Percentiles rank a stretch among this genome's conserved stretches.
These are phyloP conservation scores for Calephelis perditalis DNA, from an alignment of 2,888 invertebrate species.

Conservation along the genomic window DNA sequence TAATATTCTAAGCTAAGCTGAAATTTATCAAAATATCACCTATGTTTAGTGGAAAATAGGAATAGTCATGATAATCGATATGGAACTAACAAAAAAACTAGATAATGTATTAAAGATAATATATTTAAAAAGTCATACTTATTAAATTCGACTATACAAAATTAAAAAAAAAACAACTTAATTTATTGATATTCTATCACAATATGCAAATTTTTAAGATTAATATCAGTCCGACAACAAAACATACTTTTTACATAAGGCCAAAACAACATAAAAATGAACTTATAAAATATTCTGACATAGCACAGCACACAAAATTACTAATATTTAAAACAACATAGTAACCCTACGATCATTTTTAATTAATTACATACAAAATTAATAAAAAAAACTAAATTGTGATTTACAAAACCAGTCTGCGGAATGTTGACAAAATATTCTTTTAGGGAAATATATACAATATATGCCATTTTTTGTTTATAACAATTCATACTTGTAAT, in stretches of 20 bases:
- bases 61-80: too few species aligned
- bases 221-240: slow-evolving; percentile 9
- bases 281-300: slow-evolving; percentile 3
- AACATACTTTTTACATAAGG: slow-evolving; percentile 1
- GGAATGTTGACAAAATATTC: slow-evolving; percentile 8
- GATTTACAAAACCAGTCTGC: slow-evolving; percentile 1
- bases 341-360: slow-evolving; percentile 6
- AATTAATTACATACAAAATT: neutral
- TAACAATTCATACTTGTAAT: slow-evolving; percentile 6
- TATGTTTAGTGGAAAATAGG: too few species aligned
- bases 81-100: too few species aligned
- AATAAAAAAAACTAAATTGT: neutral
- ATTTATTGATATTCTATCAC: slow-evolving; percentile 11
- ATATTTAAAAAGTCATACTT: slow-evolving; percentile 7
- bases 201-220: slow-evolving; percentile 7
- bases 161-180: slow-evolving; percentile 10
- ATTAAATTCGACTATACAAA: slow-evolving; percentile 13
- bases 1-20: too few species aligned
- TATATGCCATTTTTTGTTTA: neutral
- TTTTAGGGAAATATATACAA: slow-evolving; percentile 5
- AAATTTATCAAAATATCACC: too few species aligned
- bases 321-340: slow-evolving; percentile 11
- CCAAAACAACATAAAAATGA: slow-evolving; percentile 4
- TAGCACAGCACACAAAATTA: slow-evolving; percentile 7
- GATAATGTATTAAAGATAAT: neutral